These are phyloP conservation scores for Xiphophorus birchmanni DNA, from an alignment of 2,797 vertebrate species.

Conservation along the genomic window DNA sequence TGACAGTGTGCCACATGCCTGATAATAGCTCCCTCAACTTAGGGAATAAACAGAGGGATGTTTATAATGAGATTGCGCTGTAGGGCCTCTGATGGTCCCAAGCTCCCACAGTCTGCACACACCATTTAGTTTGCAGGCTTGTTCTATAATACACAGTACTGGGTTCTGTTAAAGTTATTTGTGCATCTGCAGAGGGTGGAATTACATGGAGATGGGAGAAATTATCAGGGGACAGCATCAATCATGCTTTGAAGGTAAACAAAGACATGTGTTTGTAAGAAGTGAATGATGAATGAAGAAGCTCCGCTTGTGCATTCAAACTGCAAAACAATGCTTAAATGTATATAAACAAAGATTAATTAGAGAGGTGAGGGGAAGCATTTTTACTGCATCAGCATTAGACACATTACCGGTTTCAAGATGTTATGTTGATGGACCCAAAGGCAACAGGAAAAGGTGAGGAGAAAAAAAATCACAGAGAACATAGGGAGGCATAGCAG, in stretches of 20 bases:
- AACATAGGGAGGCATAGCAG: too few relatives aligned
- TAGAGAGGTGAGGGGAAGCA: background rate
- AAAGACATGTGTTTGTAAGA: conserved; percentile 28
- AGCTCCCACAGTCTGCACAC: conserved; percentile 50
- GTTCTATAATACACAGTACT: conserved; percentile 39
- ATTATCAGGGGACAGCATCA: conserved; percentile 50
- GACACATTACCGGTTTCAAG: too few relatives aligned
- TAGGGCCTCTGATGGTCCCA: conserved; percentile 58
- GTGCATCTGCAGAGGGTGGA: conserved; percentile 49
- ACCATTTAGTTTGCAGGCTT: conserved; percentile 57
- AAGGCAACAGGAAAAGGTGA: too few relatives aligned
- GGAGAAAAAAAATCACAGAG: too few relatives aligned
- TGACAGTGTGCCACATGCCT: conserved; percentile 71
- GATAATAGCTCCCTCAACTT: conserved; percentile 67
- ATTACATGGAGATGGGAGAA: conserved; percentile 31
- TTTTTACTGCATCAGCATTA: background rate
- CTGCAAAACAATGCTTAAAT: background rate
- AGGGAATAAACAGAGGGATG: conserved; percentile 69
- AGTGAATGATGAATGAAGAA: conserved; percentile 11
- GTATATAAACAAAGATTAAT: background rate
- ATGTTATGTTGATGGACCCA: too few relatives aligned
- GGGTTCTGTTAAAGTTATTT: conserved; percentile 59
- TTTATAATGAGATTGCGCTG: conserved; percentile 73
- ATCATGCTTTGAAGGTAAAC: conserved; percentile 52
- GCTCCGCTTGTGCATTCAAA: background rate